phyloP scores from a whole-genome alignment of 2,797 vertebrate genomes.

The Carcharodon carcharias region DNA sequence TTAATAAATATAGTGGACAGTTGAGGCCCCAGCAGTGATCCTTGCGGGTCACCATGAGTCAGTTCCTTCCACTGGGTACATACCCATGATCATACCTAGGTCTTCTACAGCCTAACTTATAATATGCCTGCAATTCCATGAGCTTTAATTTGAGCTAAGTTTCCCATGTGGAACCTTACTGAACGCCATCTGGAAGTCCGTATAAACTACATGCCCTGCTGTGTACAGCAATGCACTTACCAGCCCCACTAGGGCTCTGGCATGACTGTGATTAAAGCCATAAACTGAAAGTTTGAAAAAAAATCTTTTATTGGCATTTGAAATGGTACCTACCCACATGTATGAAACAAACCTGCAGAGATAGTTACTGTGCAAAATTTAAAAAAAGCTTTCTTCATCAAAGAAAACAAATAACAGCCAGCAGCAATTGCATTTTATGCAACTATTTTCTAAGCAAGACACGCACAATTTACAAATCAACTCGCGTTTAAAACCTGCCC shows the following conservation, averaged over 20 bases:
- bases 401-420: background rate
- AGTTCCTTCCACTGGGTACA: background rate
- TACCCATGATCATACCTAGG: background rate
- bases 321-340: conserved; percentile 11
- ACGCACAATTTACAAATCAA: background rate
- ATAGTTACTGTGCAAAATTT: conserved; percentile 5
- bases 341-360: background rate
- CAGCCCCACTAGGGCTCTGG: background rate
- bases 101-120: background rate
- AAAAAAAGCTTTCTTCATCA: background rate
- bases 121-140: background rate
- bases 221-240: background rate
- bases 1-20: background rate
- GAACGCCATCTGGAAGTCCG: background rate
- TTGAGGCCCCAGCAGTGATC: background rate
- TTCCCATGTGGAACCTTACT: background rate
- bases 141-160: no score
- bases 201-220: background rate
- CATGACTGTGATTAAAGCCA: no score
- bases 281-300: background rate
- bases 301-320: background rate
- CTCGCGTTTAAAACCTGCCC: background rate
- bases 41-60: background rate
- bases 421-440: conserved; percentile 18
- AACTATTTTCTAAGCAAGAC: background rate